Percentiles rank a stretch among this genome's conserved stretches.
These are phyloP conservation scores for Enchytraeus crypticus DNA, from an alignment of 2,888 invertebrate species.

Conservation along the genomic window DNA sequence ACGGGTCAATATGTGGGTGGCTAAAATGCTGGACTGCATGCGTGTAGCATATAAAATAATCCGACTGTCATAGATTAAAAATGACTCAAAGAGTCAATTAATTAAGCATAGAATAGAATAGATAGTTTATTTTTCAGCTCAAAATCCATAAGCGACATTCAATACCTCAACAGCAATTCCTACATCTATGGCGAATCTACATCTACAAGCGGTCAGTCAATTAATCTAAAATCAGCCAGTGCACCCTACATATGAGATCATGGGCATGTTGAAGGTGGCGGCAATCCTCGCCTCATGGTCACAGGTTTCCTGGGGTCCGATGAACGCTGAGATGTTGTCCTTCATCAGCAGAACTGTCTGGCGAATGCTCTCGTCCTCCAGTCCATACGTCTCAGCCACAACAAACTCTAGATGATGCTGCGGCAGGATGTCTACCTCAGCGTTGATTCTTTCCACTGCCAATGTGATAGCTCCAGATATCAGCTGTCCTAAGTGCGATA, in stretches of 20 bases:
- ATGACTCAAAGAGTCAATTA: too few relatives aligned
- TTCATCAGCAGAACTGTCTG: constrained; percentile 71
- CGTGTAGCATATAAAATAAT: too few relatives aligned
- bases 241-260: constrained; percentile 86
- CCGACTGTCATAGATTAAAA: too few relatives aligned
- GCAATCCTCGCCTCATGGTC: constrained; percentile 88
- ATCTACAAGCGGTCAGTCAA: too few relatives aligned
- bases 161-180: too few relatives aligned
- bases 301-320: constrained; percentile 79
- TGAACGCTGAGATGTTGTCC: constrained; percentile 77
- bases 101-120: too few relatives aligned
- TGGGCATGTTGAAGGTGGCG: constrained; percentile 82
- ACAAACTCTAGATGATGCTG: constrained; percentile 70
- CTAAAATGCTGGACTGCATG: too few relatives aligned
- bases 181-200: too few relatives aligned
- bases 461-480: constrained; percentile 73
- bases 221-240: too few relatives aligned
- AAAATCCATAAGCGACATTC: too few relatives aligned
- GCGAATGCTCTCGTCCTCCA: constrained; percentile 74
- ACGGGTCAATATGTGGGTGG: too few relatives aligned
- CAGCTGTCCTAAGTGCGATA: constrained; percentile 19
- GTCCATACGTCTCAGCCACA: constrained; percentile 82
- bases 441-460: constrained; percentile 69
- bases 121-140: too few relatives aligned
- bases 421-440: constrained; percentile 44